Evolutionary conservation across 1,140 invertebrate species (phyloP).

Genomic region (Eufriesea mexicana): DNA sequence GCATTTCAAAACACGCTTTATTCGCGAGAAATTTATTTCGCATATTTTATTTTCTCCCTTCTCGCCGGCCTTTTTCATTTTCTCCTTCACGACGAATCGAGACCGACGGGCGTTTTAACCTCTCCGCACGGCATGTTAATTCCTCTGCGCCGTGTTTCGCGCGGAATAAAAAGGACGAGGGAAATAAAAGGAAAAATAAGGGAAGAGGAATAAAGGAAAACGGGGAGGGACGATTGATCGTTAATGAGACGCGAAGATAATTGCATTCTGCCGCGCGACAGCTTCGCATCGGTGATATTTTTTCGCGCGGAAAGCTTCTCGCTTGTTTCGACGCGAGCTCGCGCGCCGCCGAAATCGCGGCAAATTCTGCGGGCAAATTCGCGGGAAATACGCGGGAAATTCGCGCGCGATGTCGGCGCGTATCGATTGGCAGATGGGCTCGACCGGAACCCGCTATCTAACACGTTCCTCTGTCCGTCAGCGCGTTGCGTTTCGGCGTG

Average conservation of each 20-base stretch:
- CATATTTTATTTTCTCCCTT: neutral
- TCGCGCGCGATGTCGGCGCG: neutral
- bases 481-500: neutral
- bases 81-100: neutral
- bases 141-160: too few relatives aligned
- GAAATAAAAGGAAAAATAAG: too few relatives aligned
- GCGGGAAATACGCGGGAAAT: constrained; percentile 15
- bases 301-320: constrained; percentile 12
- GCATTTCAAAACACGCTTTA: neutral
- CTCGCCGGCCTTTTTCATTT: neutral
- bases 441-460: constrained; percentile 11
- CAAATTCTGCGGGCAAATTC: too few relatives aligned
- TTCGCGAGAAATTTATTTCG: neutral
- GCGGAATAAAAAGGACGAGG: too few relatives aligned
- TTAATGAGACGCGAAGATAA: neutral
- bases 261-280: too few relatives aligned
- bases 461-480: constrained; percentile 12
- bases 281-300: neutral
- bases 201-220: neutral
- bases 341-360: constrained; percentile 27
- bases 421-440: constrained; percentile 44
- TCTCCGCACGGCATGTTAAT: too few relatives aligned
- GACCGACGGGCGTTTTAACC: too few relatives aligned
- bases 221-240: neutral
- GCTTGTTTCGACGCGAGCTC: constrained; percentile 16